phyloP scores from a whole-genome alignment of 2,113 vertebrate genomes.

The Beaufortia kweichowensis region DNA sequence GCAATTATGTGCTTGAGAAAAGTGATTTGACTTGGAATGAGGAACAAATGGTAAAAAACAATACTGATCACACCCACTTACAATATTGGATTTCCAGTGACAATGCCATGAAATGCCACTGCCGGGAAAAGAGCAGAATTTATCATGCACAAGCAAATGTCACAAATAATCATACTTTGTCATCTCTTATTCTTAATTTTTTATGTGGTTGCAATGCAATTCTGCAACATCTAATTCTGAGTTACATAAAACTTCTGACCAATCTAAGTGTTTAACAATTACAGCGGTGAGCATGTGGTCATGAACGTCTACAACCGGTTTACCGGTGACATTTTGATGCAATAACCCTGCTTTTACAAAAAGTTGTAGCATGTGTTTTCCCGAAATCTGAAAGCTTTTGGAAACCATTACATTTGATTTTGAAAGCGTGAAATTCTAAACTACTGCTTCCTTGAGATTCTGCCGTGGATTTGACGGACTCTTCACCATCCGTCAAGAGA shows the following conservation, averaged over 20 bases:
- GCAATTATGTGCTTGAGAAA: constrained; percentile 71
- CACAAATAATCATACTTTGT: constrained; percentile 69
- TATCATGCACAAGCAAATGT: constrained; percentile 65
- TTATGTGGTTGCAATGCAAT: constrained; percentile 7
- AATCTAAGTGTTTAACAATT: not conserved
- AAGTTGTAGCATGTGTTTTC: not conserved
- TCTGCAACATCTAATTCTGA: not conserved
- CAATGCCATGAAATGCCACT: constrained; percentile 73
- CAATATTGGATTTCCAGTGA: constrained; percentile 75
- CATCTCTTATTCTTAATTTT: constrained; percentile 57
- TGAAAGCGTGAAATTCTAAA: not conserved
- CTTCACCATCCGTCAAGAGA: constrained; percentile 13
- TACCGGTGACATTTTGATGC: constrained; percentile 29
- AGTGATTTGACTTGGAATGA: constrained; percentile 67
- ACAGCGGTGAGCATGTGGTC: not conserved
- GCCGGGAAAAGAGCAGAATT: constrained; percentile 66
- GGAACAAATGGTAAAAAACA: constrained; percentile 53
- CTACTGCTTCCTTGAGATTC: not conserved
- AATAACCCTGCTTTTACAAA: not conserved
- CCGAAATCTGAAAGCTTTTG: constrained; percentile 12
- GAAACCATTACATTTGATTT: constrained; percentile 13
- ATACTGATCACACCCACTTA: constrained; percentile 61
- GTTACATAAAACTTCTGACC: not conserved
- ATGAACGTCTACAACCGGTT: not conserved
- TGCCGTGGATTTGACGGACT: not conserved